These are phyloP conservation scores for Phylloscopus trochilus DNA, from an alignment of 2,113 vertebrate species.

Conservation along the genomic window DNA sequence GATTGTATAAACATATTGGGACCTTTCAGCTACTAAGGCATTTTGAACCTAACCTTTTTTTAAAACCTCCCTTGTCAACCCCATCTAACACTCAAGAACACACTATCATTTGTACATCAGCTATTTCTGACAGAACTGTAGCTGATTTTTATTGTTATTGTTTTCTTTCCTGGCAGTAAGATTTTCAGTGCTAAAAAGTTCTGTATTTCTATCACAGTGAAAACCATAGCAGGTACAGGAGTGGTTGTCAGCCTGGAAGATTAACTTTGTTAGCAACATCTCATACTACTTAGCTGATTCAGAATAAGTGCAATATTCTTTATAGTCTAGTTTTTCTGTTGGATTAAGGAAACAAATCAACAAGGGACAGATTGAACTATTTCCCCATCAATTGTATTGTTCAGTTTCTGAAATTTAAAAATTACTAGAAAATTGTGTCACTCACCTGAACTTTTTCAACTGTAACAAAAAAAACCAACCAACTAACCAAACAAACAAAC, in stretches of 20 bases:
- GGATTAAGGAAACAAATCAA: background rate
- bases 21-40: background rate
- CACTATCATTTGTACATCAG: background rate
- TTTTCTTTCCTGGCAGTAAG: background rate
- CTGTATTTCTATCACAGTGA: background rate
- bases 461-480: background rate
- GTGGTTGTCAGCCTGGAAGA: background rate
- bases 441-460: background rate
- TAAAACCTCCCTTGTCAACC: background rate
- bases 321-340: background rate
- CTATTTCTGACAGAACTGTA: background rate
- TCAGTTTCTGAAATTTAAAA: background rate
- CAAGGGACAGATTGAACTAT: background rate
- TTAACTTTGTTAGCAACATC: background rate
- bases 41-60: background rate
- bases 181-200: background rate
- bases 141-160: background rate
- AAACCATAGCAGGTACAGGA: background rate
- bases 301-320: background rate
- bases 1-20: accelerated
- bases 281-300: background rate
- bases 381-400: background rate
- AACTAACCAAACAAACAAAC: too few relatives aligned
- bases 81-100: background rate
- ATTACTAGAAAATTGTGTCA: background rate